These are phyloP conservation scores for Dermolepida albohirtum DNA, from an alignment of 2,888 invertebrate genomes.

Conservation along the genomic window DNA sequence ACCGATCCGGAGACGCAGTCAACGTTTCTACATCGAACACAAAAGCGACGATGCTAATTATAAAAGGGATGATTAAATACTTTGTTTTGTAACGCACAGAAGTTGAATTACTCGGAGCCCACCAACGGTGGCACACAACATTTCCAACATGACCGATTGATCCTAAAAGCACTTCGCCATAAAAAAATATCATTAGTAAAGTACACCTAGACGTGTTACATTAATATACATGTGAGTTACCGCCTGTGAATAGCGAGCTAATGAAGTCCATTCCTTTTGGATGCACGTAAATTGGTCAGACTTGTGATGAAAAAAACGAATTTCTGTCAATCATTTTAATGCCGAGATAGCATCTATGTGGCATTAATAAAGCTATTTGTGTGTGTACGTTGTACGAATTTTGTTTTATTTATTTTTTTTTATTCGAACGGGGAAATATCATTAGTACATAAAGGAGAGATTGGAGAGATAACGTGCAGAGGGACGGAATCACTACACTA, in stretches of 20 bases:
- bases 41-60: constrained; percentile 40
- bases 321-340: constrained; percentile 47
- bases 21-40: constrained; percentile 16
- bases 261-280: constrained; percentile 50
- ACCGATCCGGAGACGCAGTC: constrained; percentile 14
- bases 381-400: constrained; percentile 20
- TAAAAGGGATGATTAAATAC: constrained; percentile 45
- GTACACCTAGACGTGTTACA: constrained; percentile 51
- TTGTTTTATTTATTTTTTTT: constrained; percentile 16
- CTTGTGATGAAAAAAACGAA: constrained; percentile 44
- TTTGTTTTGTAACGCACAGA: constrained; percentile 43
- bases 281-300: constrained; percentile 47
- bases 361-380: constrained; percentile 38
- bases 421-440: constrained; percentile 9
- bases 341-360: constrained; percentile 33
- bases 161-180: constrained; percentile 39
- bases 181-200: constrained; percentile 51
- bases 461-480: not conserved
- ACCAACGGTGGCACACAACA: constrained; percentile 46
- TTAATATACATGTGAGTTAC: constrained; percentile 52
- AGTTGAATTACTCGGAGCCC: constrained; percentile 43
- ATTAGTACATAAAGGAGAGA: constrained; percentile 10
- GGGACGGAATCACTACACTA: not conserved
- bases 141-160: constrained; percentile 40
- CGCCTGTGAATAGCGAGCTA: constrained; percentile 50